A percentile compares a stretch with the other conserved stretches of the same genome.
Conservation (phyloP, 1,140 invertebrate species). For the Cotesia vestalis region DNA sequence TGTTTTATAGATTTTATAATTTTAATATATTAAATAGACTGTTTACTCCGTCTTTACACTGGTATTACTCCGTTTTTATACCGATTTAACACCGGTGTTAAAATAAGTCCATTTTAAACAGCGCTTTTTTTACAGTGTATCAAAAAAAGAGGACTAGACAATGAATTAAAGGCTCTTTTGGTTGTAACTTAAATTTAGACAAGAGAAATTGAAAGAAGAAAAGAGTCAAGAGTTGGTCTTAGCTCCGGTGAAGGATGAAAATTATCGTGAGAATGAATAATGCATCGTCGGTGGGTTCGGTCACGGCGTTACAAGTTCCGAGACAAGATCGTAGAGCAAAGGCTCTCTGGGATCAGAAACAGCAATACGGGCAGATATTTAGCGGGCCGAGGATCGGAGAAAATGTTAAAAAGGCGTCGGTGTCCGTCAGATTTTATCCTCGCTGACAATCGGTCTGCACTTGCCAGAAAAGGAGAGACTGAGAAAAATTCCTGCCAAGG, state of each 20-base stretch:
- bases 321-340: neutral
- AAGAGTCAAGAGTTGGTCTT: neutral
- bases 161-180: too few relatives aligned
- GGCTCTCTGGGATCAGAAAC: too few relatives aligned
- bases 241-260: neutral
- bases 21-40: too few relatives aligned
- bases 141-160: too few relatives aligned
- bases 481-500: slow-evolving; percentile 46
- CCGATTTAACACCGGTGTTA: too few relatives aligned
- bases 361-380: neutral
- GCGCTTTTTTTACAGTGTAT: too few relatives aligned
- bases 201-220: too few relatives aligned
- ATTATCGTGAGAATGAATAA: slow-evolving; percentile 24
- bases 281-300: slow-evolving; percentile 11
- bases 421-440: slow-evolving; percentile 38
- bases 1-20: too few relatives aligned
- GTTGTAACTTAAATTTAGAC: too few relatives aligned
- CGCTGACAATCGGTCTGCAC: slow-evolving; percentile 31
- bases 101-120: too few relatives aligned
- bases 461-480: slow-evolving; percentile 48
- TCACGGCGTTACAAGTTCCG: slow-evolving; percentile 4
- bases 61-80: too few relatives aligned
- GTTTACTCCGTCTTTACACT: too few relatives aligned
- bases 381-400: slow-evolving; percentile 1
- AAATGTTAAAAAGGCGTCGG: slow-evolving; percentile 15